These are phyloP conservation scores for Lophotriccus pileatus DNA, from an alignment of 2,797 vertebrate genomes.

Conservation along the genomic window DNA sequence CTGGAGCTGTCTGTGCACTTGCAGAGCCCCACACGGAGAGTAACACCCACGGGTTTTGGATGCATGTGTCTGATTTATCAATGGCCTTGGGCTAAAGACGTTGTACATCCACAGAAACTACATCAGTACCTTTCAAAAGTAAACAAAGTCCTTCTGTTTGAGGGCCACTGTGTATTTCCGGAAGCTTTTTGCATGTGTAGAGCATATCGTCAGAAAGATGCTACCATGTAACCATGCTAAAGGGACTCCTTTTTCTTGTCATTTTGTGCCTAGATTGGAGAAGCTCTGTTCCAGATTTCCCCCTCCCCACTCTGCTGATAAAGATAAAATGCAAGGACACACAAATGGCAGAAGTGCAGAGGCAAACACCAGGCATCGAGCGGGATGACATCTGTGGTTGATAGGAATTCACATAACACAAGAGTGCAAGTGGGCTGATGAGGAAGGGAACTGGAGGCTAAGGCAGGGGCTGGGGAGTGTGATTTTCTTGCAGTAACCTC, in stretches of 20 bases:
- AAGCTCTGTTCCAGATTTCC: not conserved
- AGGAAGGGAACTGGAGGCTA: not conserved
- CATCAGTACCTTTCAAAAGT: not conserved
- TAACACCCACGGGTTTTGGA: not conserved
- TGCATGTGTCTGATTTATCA: not conserved
- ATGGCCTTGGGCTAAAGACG: not conserved
- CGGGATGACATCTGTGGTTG: not conserved
- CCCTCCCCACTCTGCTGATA: not conserved
- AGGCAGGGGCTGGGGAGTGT: slow-evolving; percentile 30
- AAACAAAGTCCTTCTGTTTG: not conserved
- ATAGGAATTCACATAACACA: not conserved
- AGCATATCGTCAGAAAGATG: not conserved
- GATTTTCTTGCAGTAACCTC: slow-evolving; percentile 73
- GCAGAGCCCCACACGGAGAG: not conserved
- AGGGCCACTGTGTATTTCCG: not conserved
- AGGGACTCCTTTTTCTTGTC: not conserved
- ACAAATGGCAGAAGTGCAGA: slow-evolving; percentile 23
- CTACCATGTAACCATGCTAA: not conserved
- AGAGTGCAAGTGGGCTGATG: not conserved
- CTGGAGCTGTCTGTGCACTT: not conserved
- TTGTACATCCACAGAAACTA: not conserved
- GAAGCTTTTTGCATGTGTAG: not conserved
- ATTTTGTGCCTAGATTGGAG: not conserved
- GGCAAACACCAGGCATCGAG: not conserved
- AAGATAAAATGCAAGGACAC: slow-evolving; percentile 28